phyloP scores from a whole-genome alignment of 2,797 vertebrate genomes.

The Acipenser oxyrinchus region DNA sequence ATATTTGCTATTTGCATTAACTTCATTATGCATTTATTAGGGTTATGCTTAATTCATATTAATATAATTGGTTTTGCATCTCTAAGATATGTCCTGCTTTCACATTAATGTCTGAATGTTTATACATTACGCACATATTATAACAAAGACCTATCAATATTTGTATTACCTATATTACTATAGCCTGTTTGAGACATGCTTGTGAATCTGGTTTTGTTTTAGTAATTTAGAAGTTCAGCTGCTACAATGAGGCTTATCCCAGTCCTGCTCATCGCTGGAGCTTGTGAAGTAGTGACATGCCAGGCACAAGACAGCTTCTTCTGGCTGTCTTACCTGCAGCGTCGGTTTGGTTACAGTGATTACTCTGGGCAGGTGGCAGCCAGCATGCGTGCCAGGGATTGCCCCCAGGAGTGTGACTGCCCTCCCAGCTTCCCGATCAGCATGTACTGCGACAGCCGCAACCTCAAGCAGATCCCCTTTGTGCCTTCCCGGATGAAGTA shows the following conservation, averaged over 20 bases:
- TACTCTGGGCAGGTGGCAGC: slow-evolving; percentile 44
- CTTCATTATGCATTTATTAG: no score
- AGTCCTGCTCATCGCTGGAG: slow-evolving; percentile 52
- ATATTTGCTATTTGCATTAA: no score
- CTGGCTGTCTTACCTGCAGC: slow-evolving; percentile 66
- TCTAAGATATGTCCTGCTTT: no score
- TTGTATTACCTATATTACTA: no score
- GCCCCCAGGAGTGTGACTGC: slow-evolving; percentile 85
- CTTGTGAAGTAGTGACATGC: slow-evolving; percentile 49
- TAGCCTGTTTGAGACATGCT: no score
- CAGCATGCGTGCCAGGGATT: slow-evolving; percentile 50
- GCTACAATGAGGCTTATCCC: slow-evolving; percentile 58
- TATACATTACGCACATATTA: no score
- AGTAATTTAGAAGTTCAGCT: not conserved
- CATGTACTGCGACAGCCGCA: slow-evolving; percentile 87
- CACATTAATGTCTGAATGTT: no score
- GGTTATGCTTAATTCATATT: no score
- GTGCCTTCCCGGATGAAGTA: slow-evolving; percentile 86
- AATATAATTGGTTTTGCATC: no score
- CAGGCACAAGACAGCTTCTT: slow-evolving; percentile 65
- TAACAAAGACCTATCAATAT: no score
- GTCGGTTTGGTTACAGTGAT: slow-evolving; percentile 39
- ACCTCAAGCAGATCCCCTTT: slow-evolving; percentile 73
- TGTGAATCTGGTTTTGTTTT: no score
- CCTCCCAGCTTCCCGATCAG: slow-evolving; percentile 80